Evolutionary conservation across 1,140 invertebrate genomes (phyloP), one percentile per base, ranked within the genome.

Genomic region (Megalonaias nervosa): DNA sequence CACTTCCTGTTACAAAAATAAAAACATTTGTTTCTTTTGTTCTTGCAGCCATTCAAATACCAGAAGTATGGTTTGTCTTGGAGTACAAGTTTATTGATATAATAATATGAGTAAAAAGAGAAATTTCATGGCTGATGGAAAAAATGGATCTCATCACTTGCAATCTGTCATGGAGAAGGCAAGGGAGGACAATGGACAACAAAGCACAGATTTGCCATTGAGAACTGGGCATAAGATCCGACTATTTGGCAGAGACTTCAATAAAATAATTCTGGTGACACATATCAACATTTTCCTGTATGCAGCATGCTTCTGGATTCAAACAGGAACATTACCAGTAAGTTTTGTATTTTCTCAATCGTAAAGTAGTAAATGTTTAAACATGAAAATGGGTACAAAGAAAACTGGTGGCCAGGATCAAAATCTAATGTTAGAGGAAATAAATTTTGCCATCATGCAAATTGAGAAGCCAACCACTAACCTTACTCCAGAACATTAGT

Each of bases 211-310:
- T 48, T 48, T 48, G 38, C 0, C 38, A 48, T 48, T 11, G 11
- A 48, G 38, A 48, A 11, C 38, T 48, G 38, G 38, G 38, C 66
- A 67, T 48, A 67, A 67, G 38, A 76, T 76, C 14, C 48, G 38
- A 19, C 15, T 80, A 56, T 80, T 76, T 62, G 67, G 78, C 67
- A 61, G 77, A 60, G 19, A 55, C 1, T 64, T 85, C 21, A 83
- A 82, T 65, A 79, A 58, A 76, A 81, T 82, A 15, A 81, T 87
- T 26, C 62, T 84, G 6, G 71, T 77, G 6, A 86, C 85, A 11
- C 88, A 89, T 79, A 38, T 89, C 14, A 89, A 89, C 71, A 86
- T 89, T n/a, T 87, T 89, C 57, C 70, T 89, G 16, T 89, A 89
- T 79, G 81, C 88, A 17, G 80, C 82, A 66, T 87, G 85, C 69